phyloP scores from a whole-genome alignment of 2,113 vertebrate species.

The Chauna torquata region DNA sequence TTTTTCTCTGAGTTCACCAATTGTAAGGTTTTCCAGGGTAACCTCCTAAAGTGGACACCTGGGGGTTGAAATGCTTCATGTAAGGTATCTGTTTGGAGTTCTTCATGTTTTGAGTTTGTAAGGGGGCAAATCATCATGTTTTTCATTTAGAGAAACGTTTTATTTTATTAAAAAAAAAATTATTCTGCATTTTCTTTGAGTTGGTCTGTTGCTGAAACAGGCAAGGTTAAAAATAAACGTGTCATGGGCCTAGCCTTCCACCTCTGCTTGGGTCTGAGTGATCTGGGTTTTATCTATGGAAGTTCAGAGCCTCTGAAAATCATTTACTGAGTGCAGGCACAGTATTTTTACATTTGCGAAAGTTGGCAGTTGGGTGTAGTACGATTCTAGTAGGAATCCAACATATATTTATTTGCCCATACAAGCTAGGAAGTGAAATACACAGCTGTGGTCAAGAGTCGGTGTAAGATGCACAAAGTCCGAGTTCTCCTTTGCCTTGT shows the following conservation, averaged over 20 bases:
- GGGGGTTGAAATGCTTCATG: not conserved
- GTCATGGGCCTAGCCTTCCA: not conserved
- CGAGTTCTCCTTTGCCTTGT: not conserved
- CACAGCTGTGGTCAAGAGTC: not conserved
- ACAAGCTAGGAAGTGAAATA: not conserved
- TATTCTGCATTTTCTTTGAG: not conserved
- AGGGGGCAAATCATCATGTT: not conserved
- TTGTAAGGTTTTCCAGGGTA: not conserved
- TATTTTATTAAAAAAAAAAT: not conserved
- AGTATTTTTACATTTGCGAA: not conserved
- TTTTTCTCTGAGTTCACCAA: not conserved
- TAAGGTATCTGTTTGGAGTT: not conserved
- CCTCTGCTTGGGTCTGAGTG: not conserved
- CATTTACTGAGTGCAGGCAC: not conserved
- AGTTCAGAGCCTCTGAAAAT: not conserved
- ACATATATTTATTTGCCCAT: not conserved
- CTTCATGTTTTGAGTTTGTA: not conserved
- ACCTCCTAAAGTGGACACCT: not conserved
- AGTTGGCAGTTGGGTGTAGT: not conserved
- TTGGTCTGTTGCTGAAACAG: not conserved
- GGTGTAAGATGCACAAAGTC: not conserved
- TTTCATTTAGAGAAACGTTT: not conserved
- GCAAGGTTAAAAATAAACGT: not conserved
- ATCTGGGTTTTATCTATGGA: not conserved
- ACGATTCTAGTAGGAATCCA: not conserved